Evolutionary conservation across 2,888 invertebrate species (phyloP).

Genomic region (Nemotelus pantherinus): DNA sequence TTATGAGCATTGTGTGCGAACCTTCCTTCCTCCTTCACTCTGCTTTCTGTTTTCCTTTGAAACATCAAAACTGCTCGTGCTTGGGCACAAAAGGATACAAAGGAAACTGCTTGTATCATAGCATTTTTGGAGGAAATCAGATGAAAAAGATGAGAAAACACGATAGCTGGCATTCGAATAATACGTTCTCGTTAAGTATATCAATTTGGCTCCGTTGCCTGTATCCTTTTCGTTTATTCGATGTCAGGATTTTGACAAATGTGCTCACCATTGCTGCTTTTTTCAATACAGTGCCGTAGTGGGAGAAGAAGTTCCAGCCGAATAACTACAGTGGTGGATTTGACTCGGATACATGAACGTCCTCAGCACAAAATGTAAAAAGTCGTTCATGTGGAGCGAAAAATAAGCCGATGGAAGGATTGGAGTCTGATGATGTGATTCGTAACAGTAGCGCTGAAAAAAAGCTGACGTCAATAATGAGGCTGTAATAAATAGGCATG

Average conservation of each 20-base stretch:
- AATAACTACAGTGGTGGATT: constrained; percentile 4
- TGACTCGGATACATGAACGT: background rate
- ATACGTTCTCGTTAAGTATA: constrained; percentile 49
- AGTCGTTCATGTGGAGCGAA: background rate
- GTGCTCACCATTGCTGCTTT: constrained; percentile 43
- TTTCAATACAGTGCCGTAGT: background rate
- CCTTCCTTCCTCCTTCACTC: constrained; percentile 4
- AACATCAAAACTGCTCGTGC: constrained; percentile 10
- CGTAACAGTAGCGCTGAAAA: background rate
- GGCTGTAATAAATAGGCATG: no score
- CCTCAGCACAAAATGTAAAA: constrained; percentile 4
- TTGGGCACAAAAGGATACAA: background rate
- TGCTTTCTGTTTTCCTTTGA: background rate
- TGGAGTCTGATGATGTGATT: background rate
- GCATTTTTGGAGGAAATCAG: background rate
- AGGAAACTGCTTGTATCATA: no score
- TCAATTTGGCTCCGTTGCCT: constrained; percentile 47
- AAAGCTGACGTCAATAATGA: background rate
- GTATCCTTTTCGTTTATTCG: constrained; percentile 36
- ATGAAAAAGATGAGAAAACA: constrained; percentile 19
- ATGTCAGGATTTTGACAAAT: constrained; percentile 46
- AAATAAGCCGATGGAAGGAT: background rate
- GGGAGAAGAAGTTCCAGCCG: background rate
- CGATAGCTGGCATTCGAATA: constrained; percentile 47
- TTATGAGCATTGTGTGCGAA: background rate